These are phyloP conservation scores for Mohoua ochrocephala DNA, from an alignment of 2,113 vertebrate genomes.

Conservation along the genomic window DNA sequence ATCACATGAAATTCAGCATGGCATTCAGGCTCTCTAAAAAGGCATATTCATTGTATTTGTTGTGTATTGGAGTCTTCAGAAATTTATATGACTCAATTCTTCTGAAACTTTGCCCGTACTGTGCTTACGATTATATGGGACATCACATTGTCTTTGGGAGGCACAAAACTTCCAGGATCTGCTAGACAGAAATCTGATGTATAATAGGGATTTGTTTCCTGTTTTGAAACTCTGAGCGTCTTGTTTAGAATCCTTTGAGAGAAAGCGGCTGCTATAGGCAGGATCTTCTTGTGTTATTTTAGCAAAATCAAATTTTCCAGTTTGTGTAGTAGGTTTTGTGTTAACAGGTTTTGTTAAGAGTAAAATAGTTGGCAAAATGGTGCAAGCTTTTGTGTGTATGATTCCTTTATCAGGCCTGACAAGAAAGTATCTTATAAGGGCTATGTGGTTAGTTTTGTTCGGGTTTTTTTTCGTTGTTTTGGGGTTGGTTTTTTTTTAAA, in stretches of 20 bases:
- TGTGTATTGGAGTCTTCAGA: not conserved
- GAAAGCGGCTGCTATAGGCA: not conserved
- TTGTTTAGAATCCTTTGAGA: not conserved
- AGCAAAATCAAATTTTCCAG: not conserved
- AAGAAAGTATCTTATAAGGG: not conserved
- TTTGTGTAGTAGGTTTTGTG: not conserved
- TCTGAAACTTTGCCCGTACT: not conserved
- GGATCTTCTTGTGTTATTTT: not conserved
- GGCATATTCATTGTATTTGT: not conserved
- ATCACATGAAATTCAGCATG: not conserved
- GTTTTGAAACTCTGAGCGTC: not conserved
- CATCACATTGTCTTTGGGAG: not conserved
- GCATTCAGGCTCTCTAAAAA: not conserved
- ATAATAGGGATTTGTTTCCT: not conserved
- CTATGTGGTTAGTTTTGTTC: not conserved
- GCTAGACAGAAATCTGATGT: not conserved
- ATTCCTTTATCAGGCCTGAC: not conserved
- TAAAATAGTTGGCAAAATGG: not conserved
- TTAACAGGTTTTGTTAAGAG: not conserved
- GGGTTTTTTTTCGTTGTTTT: not conserved
- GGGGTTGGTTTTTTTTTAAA: not conserved
- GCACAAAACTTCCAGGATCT: not conserved
- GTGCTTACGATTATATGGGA: not conserved
- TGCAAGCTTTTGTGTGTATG: fast-evolving
- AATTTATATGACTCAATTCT: not conserved